phyloP scores from a whole-genome alignment of 2,113 vertebrate species.

The Istiophorus platypterus region DNA sequence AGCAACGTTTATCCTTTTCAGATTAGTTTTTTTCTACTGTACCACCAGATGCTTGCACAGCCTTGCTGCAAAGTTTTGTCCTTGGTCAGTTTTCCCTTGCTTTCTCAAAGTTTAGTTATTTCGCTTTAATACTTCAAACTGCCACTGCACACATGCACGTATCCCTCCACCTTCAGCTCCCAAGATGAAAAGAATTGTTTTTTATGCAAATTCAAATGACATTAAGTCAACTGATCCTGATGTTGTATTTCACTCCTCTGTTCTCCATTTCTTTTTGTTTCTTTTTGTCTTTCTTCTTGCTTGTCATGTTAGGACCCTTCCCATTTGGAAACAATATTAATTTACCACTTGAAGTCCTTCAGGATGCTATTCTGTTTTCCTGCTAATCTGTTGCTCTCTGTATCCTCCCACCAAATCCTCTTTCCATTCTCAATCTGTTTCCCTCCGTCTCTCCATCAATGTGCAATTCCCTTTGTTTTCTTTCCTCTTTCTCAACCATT shows the following conservation, averaged over 20 bases:
- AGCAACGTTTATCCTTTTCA: neutral
- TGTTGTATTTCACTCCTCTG: neutral
- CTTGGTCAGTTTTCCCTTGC: neutral
- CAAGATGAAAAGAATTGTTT: neutral
- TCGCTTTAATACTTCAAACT: neutral
- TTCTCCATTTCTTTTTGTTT: constrained; percentile 1
- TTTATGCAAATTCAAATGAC: constrained; percentile 3
- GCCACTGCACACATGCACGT: neutral
- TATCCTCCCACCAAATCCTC: neutral
- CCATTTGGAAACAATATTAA: constrained; percentile 59
- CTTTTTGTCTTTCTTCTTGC: neutral
- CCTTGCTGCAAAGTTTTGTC: neutral
- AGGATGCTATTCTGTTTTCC: constrained; percentile 35
- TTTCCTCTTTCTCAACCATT: constrained; percentile 26
- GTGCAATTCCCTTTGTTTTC: constrained; percentile 27
- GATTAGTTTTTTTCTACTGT: neutral
- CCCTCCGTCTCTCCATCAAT: constrained; percentile 17
- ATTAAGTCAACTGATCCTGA: neutral
- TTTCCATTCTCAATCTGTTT: neutral
- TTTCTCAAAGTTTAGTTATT: neutral
- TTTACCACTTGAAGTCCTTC: constrained; percentile 53
- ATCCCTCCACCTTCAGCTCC: neutral
- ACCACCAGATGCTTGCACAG: neutral
- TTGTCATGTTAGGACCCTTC: constrained; percentile 37
- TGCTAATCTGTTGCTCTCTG: constrained; percentile 44